Evolutionary conservation across 1,140 invertebrate species (phyloP).

Genomic region (Eupeodes corollae): DNA sequence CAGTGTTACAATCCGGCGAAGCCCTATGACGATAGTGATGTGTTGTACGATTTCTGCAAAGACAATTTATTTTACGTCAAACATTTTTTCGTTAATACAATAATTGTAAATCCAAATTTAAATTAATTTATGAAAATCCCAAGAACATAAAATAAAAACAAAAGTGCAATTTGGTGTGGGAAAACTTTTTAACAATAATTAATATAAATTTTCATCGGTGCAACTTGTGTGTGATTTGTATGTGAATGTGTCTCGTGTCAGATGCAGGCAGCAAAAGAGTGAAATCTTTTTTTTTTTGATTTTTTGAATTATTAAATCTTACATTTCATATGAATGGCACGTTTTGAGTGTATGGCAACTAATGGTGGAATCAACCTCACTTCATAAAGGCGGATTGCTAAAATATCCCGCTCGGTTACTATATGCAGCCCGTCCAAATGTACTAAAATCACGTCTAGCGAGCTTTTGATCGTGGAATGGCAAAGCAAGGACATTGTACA

Average conservation of each 20-base stretch:
- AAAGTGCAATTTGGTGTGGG: not conserved
- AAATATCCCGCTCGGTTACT: constrained; percentile 70
- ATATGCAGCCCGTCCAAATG: constrained; percentile 58
- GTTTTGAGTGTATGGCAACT: not conserved
- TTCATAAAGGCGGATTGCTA: constrained; percentile 47
- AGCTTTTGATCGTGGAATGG: constrained; percentile 86
- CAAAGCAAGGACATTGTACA: constrained; percentile 79
- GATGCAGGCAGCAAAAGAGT: not conserved
- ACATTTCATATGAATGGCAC: not conserved
- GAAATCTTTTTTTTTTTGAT: not conserved
- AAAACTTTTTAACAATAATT: not conserved
- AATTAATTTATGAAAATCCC: not conserved
- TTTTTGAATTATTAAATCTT: not conserved
- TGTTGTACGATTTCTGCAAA: constrained; percentile 55
- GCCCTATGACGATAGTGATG: constrained; percentile 74
- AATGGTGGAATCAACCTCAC: not conserved
- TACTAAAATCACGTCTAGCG: constrained; percentile 56
- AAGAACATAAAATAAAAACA: not conserved
- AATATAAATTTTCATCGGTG: too few relatives aligned
- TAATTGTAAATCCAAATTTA: not conserved
- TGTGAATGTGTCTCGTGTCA: too few relatives aligned
- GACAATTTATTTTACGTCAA: not conserved
- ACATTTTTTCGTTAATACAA: not conserved
- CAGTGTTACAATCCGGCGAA: constrained; percentile 78
- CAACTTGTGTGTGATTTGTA: not conserved